Conservation (phyloP, 2,113 vertebrate species). For the Hippocampus comes region DNA sequence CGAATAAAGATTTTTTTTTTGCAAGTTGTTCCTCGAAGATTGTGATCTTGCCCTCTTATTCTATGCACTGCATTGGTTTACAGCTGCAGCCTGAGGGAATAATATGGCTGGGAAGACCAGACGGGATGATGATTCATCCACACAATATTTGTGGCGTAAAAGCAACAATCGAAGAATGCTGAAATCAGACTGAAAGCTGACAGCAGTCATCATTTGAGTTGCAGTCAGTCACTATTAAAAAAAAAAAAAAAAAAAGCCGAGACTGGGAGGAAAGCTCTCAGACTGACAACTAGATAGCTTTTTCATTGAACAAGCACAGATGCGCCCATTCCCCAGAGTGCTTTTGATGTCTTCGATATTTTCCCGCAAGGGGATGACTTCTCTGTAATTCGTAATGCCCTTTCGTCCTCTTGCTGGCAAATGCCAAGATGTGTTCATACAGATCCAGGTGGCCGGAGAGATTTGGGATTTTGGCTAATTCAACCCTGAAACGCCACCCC, state of each 20-base stretch:
- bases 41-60: too few species aligned
- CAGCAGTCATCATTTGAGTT: background rate
- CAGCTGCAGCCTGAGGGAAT: too few species aligned
- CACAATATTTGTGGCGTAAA: background rate
- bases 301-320: slow-evolving; percentile 28
- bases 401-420: slow-evolving; percentile 15
- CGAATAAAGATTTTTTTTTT: too few species aligned
- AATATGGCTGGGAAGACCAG: too few species aligned
- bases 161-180: slow-evolving; percentile 3
- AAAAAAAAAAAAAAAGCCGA: background rate
- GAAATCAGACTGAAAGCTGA: background rate
- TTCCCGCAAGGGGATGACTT: slow-evolving; percentile 14
- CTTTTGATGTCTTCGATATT: slow-evolving; percentile 36
- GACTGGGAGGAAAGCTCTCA: slow-evolving; percentile 12
- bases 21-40: too few species aligned
- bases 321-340: background rate
- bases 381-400: slow-evolving; percentile 32
- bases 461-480: slow-evolving; percentile 26
- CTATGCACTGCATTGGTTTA: too few species aligned
- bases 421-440: slow-evolving; percentile 29
- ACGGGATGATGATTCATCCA: background rate
- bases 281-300: background rate
- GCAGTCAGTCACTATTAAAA: background rate
- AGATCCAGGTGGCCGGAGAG: slow-evolving; percentile 28
- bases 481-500: background rate